Conservation (phyloP, 2,797 vertebrate genomes). For the Ceyx erithaca region DNA sequence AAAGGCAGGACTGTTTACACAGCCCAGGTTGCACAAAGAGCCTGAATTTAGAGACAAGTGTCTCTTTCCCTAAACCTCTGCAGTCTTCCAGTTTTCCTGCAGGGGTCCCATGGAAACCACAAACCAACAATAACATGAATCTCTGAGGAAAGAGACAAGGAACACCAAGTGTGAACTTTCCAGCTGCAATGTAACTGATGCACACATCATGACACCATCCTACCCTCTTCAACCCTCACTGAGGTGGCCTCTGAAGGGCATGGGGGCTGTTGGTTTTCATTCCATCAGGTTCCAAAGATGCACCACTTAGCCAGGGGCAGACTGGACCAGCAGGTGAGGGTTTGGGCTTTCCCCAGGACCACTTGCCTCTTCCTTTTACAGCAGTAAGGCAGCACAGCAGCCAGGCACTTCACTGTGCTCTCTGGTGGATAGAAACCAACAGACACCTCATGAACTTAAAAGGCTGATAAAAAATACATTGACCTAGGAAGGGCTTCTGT, state of each 20-base stretch:
- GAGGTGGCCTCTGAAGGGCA: neutral
- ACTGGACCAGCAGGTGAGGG: neutral
- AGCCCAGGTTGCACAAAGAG: neutral
- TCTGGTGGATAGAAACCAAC: neutral
- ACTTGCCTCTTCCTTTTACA: neutral
- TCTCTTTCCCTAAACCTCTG: neutral
- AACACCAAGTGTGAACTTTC: neutral
- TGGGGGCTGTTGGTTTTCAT: accelerated
- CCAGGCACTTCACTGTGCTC: neutral
- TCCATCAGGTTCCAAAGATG: neutral
- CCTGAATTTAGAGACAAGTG: neutral
- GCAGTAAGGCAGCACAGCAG: neutral
- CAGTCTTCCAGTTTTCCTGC: neutral
- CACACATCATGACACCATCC: neutral
- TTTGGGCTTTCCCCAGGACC: neutral
- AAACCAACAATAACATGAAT: neutral
- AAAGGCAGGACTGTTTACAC: neutral
- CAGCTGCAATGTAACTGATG: accelerated
- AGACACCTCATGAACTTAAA: accelerated
- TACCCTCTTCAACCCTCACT: neutral
- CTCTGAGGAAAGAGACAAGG: neutral
- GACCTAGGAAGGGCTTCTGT: neutral
- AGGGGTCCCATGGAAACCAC: neutral
- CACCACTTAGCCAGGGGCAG: no score
- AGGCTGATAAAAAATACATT: neutral